Evolutionary conservation across 1,140 invertebrate genomes (phyloP).

Genomic region (Pogonomyrmex barbatus): DNA sequence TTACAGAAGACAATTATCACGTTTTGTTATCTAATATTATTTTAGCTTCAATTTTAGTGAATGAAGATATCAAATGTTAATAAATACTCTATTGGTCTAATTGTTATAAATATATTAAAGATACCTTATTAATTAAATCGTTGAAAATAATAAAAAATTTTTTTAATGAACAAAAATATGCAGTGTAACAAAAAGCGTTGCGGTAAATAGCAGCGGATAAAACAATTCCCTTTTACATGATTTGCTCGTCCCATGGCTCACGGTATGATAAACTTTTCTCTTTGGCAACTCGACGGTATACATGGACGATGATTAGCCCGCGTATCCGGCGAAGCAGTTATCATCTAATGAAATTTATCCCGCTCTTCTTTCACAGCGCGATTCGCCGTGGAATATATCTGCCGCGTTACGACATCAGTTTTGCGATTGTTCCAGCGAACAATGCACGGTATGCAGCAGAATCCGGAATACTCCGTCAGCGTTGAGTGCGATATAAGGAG

Average conservation of each 20-base stretch:
- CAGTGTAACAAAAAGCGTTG: not conserved
- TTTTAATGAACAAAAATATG: not conserved
- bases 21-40: not conserved
- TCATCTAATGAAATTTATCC: constrained; percentile 59
- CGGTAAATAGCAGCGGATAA: not conserved
- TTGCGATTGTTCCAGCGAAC: constrained; percentile 60
- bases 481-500: constrained; percentile 60
- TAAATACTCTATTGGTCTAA: not conserved
- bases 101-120: not conserved
- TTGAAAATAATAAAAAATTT: constrained; percentile 35
- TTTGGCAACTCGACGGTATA: constrained; percentile 31
- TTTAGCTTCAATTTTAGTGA: not conserved
- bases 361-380: constrained; percentile 43
- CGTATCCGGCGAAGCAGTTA: constrained; percentile 48
- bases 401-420: constrained; percentile 56
- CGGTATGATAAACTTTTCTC: constrained; percentile 49
- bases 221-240: constrained; percentile 50
- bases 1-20: not conserved
- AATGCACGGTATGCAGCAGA: constrained; percentile 56
- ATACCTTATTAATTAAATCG: not conserved
- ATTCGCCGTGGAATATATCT: constrained; percentile 19
- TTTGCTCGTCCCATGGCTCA: constrained; percentile 33
- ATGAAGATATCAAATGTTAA: not conserved
- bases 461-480: constrained; percentile 54
- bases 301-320: constrained; percentile 52